Evolutionary conservation across 2,888 invertebrate species (phyloP).

Genomic region (Thymelicus acteon): DNA sequence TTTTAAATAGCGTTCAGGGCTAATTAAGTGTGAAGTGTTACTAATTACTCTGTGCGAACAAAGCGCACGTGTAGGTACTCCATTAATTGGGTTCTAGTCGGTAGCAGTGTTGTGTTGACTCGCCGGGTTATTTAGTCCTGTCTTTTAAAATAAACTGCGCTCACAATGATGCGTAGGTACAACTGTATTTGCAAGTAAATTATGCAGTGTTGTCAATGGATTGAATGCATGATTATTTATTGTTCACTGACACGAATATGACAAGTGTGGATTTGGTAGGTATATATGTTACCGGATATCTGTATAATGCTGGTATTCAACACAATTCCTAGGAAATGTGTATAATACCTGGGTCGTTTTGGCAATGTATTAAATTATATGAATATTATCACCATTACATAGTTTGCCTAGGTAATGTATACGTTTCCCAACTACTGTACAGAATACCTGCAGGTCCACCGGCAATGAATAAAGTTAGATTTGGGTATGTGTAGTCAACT

Average conservation of each 20-base stretch:
- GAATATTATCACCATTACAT: too few relatives aligned
- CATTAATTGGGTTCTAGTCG: constrained; percentile 17
- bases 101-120: constrained; percentile 11
- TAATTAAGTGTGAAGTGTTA: constrained; percentile 34
- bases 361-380: too few relatives aligned
- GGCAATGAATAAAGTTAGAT: too few relatives aligned
- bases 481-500: too few relatives aligned
- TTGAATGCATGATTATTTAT: not conserved
- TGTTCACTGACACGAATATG: too few relatives aligned
- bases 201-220: not conserved
- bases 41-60: constrained; percentile 31
- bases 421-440: too few relatives aligned
- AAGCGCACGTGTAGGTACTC: constrained; percentile 29
- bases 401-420: too few relatives aligned
- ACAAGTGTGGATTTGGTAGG: not conserved
- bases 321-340: too few relatives aligned
- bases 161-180: constrained; percentile 12
- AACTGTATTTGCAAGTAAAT: constrained; percentile 23
- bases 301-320: too few relatives aligned
- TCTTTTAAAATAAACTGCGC: constrained; percentile 24
- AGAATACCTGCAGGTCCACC: too few relatives aligned
- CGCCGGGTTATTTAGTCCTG: constrained; percentile 4
- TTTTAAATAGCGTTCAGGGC: constrained; percentile 32
- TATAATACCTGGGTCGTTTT: too few relatives aligned
- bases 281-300: too few relatives aligned